Percentiles rank a stretch among this genome's conserved stretches.
Evolutionary conservation across 2,113 vertebrate genomes (phyloP).

Genomic region (Lanius ludovicianus): DNA sequence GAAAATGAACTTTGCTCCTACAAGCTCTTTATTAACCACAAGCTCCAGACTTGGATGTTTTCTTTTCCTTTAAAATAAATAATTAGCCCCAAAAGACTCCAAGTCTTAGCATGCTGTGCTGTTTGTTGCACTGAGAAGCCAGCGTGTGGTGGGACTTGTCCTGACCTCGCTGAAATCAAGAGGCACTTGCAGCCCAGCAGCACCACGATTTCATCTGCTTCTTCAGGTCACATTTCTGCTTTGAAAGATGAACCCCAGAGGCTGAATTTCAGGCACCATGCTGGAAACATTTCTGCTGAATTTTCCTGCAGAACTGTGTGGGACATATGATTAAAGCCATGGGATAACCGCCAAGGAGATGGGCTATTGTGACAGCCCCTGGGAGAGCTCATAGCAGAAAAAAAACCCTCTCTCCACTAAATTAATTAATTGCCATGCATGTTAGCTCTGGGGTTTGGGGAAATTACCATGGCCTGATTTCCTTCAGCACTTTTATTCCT

Average conservation of each 20-base stretch:
- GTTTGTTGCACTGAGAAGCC: neutral
- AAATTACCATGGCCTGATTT: conserved; percentile 44
- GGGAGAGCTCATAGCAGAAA: conserved; percentile 2
- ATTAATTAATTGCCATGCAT: conserved; percentile 56
- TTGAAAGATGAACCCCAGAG: neutral
- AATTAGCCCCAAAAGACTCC: neutral
- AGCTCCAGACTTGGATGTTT: neutral
- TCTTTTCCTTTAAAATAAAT: neutral
- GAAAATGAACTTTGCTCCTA: neutral
- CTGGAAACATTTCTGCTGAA: neutral
- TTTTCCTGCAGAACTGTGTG: neutral
- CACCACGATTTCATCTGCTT: rapidly evolving
- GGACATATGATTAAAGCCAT: conserved; percentile 13
- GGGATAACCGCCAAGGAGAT: neutral
- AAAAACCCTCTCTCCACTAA: neutral
- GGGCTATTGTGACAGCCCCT: conserved; percentile 9
- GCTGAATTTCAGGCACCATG: neutral
- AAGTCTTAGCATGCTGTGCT: neutral
- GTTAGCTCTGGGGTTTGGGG: conserved; percentile 49
- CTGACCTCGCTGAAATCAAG: neutral
- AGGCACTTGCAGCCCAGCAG: neutral
- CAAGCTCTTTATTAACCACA: neutral
- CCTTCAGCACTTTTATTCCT: conserved; percentile 27
- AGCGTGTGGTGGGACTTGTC: neutral
- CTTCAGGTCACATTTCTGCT: neutral